A percentile compares a stretch with the other conserved stretches of the same genome.
Evolutionary conservation across 2,113 vertebrate genomes (phyloP).

Genomic region (Oriolus oriolus): DNA sequence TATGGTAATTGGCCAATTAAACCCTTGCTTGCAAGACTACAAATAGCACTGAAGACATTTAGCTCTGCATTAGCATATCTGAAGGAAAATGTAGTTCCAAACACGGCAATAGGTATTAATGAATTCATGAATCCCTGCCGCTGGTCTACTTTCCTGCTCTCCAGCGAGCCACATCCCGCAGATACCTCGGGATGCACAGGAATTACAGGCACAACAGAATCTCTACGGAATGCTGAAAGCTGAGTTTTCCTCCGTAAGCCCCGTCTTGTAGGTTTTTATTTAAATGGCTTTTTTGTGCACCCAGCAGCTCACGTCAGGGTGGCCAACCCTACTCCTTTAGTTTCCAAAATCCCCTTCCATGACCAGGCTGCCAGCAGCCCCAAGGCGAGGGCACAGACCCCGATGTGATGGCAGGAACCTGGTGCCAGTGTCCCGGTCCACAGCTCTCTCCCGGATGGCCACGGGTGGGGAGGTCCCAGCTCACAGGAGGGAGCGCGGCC

Average conservation of each 20-base stretch:
- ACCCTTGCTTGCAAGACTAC: not conserved
- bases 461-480: fast-evolving
- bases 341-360: not conserved
- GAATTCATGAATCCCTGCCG: not conserved
- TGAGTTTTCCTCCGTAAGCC: not conserved
- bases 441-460: fast-evolving
- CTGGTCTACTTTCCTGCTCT: not conserved
- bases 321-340: fast-evolving
- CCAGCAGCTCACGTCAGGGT: fast-evolving
- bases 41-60: not conserved
- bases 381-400: fast-evolving
- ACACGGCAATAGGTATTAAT: not conserved
- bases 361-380: fast-evolving
- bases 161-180: fast-evolving
- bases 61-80: not conserved
- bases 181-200: not conserved
- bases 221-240: fast-evolving
- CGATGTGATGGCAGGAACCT: fast-evolving
- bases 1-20: slow-evolving; percentile 15
- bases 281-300: fast-evolving
- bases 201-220: fast-evolving
- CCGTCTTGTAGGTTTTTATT: fast-evolving
- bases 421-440: fast-evolving
- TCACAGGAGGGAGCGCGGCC: fast-evolving
- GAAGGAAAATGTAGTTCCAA: not conserved